These are phyloP conservation scores for Ectobius pallidus DNA, from an alignment of 2,888 invertebrate species.

Conservation along the genomic window DNA sequence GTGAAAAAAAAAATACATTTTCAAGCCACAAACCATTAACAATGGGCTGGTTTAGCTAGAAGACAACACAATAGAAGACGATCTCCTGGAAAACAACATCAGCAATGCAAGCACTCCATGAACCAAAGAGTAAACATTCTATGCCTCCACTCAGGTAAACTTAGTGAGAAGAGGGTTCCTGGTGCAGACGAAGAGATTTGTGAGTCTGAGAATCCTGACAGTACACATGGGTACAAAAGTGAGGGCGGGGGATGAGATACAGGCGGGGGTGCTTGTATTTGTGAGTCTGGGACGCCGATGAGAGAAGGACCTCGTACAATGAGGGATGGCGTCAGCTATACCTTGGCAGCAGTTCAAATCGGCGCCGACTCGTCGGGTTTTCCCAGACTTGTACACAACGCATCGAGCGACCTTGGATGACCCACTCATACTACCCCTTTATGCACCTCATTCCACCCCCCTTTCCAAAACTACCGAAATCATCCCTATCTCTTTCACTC, in stretches of 20 bases:
- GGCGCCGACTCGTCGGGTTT: slow-evolving; percentile 21
- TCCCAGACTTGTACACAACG: neutral
- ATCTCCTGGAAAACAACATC: too few relatives aligned
- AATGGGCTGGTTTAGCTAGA: too few relatives aligned
- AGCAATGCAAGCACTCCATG: too few relatives aligned
- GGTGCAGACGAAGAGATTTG: neutral
- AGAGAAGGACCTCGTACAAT: slow-evolving; percentile 21
- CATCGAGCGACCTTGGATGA: slow-evolving; percentile 24
- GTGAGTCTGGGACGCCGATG: neutral
- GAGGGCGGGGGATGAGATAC: neutral
- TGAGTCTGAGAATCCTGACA: neutral
- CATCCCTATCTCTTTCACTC: too few relatives aligned
- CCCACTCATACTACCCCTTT: neutral
- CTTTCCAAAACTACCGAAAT: slow-evolving; percentile 19
- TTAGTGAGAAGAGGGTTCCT: too few relatives aligned
- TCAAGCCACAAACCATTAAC: too few relatives aligned
- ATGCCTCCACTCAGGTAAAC: too few relatives aligned
- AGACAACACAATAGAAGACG: too few relatives aligned
- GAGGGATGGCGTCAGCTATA: slow-evolving; percentile 27
- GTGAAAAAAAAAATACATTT: too few relatives aligned
- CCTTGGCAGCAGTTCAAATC: slow-evolving; percentile 25
- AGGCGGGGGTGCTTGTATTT: neutral
- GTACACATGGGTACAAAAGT: neutral
- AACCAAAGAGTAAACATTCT: too few relatives aligned
- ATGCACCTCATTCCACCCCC: neutral